phyloP scores from a whole-genome alignment of 2,888 invertebrate genomes.

The Hoplodrina ambigua region DNA sequence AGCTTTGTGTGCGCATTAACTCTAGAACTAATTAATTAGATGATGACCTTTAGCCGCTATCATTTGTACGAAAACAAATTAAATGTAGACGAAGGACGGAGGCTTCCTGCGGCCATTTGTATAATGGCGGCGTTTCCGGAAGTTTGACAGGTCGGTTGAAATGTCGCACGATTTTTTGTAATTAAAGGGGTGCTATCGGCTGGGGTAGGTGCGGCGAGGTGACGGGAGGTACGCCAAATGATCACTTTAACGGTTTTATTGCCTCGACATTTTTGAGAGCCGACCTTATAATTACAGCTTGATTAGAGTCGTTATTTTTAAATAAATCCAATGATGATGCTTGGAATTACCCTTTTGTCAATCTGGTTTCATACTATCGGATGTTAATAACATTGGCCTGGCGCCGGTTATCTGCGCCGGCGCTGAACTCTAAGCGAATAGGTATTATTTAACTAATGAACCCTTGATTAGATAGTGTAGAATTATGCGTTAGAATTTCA shows the following conservation, averaged over 20 bases:
- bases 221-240: slow-evolving; percentile 38
- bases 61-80: slow-evolving; percentile 87
- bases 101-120: slow-evolving; percentile 78
- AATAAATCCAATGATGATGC: slow-evolving; percentile 2
- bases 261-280: slow-evolving; percentile 37
- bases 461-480: slow-evolving; percentile 40
- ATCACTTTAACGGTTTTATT: slow-evolving; percentile 54
- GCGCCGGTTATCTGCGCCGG: slow-evolving; percentile 58
- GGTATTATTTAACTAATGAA: slow-evolving; percentile 49
- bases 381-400: slow-evolving; percentile 43
- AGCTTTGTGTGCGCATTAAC: slow-evolving; percentile 25
- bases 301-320: slow-evolving; percentile 41
- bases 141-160: slow-evolving; percentile 88
- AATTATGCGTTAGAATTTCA: slow-evolving; percentile 13
- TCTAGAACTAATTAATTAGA: slow-evolving; percentile 55
- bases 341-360: slow-evolving; percentile 24
- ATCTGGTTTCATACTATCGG: slow-evolving; percentile 36
- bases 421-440: slow-evolving; percentile 31
- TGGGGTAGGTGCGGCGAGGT: slow-evolving; percentile 49
- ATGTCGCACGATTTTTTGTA: slow-evolving; percentile 89
- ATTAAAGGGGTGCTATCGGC: slow-evolving; percentile 77
- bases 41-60: slow-evolving; percentile 81
- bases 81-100: slow-evolving; percentile 72
- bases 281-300: slow-evolving; percentile 42
- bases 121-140: slow-evolving; percentile 79